A percentile compares a stretch with the other conserved stretches of the same genome.
Conservation (phyloP, 2,113 vertebrate genomes). For the Odontesthes bonariensis region DNA sequence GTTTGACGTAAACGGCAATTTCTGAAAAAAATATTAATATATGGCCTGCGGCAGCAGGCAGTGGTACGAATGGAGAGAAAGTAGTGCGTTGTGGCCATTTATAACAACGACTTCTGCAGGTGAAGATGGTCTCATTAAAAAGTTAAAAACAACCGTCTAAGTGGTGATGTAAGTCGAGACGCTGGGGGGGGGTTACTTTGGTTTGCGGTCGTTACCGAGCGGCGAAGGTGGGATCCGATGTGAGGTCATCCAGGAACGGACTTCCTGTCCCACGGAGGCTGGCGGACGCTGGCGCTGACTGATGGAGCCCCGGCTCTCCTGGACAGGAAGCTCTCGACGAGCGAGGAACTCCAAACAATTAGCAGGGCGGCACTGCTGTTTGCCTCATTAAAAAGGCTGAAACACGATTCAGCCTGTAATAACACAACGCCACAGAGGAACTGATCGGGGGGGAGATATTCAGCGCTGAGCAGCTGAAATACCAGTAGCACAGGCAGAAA, state of each 20-base stretch:
- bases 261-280: slow-evolving; percentile 69
- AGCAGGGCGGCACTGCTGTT: slow-evolving; percentile 48
- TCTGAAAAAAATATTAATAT: too few relatives aligned
- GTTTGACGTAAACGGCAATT: too few relatives aligned
- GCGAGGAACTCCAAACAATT: slow-evolving; percentile 75
- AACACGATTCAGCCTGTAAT: slow-evolving; percentile 27
- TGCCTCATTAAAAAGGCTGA: slow-evolving; percentile 61
- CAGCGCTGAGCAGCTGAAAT: slow-evolving; percentile 19
- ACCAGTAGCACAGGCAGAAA: slow-evolving; percentile 7
- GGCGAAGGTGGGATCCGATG: slow-evolving; percentile 45
- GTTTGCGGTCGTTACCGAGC: slow-evolving; percentile 18
- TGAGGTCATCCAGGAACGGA: slow-evolving; percentile 69
- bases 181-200: background rate
- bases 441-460: slow-evolving; percentile 21
- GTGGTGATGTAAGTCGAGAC: too few relatives aligned
- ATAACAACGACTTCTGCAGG: too few relatives aligned
- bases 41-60: too few relatives aligned
- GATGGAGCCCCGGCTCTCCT: slow-evolving; percentile 63
- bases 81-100: too few relatives aligned
- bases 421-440: slow-evolving; percentile 52
- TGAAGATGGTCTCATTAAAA: too few relatives aligned
- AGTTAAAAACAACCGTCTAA: too few relatives aligned
- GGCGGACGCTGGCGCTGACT: slow-evolving; percentile 63
- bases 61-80: too few relatives aligned
- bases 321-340: slow-evolving; percentile 56